These are phyloP conservation scores for Thysanoteuthis rhombus DNA, from an alignment of 2,888 invertebrate genomes.

Conservation along the genomic window DNA sequence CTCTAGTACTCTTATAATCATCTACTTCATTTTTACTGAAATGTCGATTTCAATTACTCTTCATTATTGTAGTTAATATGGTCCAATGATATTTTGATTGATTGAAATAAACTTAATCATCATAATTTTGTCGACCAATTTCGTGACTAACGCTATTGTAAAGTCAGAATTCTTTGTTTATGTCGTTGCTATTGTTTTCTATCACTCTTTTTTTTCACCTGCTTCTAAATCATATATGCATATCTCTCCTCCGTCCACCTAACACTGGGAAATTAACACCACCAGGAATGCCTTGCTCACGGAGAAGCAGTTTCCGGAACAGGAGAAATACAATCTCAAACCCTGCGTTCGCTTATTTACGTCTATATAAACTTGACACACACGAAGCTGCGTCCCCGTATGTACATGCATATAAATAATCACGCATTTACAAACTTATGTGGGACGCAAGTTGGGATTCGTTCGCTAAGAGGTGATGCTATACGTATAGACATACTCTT, in stretches of 20 bases:
- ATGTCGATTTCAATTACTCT: no score
- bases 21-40: no score
- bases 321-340: neutral
- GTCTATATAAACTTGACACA: neutral
- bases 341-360: neutral
- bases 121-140: neutral
- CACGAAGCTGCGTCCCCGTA: neutral
- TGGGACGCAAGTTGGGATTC: neutral
- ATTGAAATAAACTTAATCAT: neutral
- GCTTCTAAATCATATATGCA: no score
- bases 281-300: no score
- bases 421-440: neutral
- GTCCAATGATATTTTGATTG: no score
- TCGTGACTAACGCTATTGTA: neutral
- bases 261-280: no score
- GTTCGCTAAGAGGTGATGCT: no score
- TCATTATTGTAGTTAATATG: no score
- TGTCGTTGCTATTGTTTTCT: neutral
- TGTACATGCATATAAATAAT: neutral
- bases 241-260: no score
- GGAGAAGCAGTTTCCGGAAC: neutral
- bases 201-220: neutral
- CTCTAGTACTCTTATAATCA: no score
- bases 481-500: no score
- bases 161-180: neutral